A percentile compares a stretch with the other conserved stretches of the same genome.
These are phyloP conservation scores for Remorina albescens DNA, from an alignment of 2,797 vertebrate genomes.

Conservation along the genomic window DNA sequence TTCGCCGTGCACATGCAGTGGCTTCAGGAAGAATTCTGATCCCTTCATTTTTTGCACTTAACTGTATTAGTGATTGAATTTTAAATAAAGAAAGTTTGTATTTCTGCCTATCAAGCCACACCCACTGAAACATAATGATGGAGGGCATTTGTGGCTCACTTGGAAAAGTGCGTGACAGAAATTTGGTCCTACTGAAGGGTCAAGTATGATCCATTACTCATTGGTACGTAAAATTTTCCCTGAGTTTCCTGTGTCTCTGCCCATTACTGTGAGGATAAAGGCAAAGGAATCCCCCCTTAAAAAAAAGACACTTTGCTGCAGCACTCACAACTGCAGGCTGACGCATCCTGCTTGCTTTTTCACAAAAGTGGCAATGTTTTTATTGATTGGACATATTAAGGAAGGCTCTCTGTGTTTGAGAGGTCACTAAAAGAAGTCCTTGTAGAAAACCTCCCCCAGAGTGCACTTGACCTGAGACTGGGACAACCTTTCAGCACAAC, in stretches of 20 bases:
- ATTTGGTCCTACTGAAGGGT: no score
- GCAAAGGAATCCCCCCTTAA: no score
- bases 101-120: not conserved
- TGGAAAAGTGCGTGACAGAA: no score
- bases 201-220: no score
- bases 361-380: not conserved
- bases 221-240: no score
- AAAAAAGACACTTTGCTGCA: no score
- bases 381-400: not conserved
- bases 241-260: no score
- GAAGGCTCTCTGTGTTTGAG: not conserved
- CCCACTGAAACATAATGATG: not conserved
- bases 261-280: no score
- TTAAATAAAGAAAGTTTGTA: not conserved
- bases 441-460: not conserved
- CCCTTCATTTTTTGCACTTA: not conserved
- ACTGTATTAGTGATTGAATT: not conserved
- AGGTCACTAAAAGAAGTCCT: not conserved
- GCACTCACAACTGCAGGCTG: no score
- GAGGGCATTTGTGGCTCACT: no score
- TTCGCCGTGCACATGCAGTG: not conserved
- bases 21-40: not conserved
- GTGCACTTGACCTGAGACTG: not conserved
- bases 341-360: not conserved
- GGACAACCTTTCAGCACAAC: not conserved